Percentiles rank a stretch among this genome's conserved stretches.
These are phyloP conservation scores for Penaeus monodon DNA, from an alignment of 2,888 invertebrate genomes.

Conservation along the genomic window DNA sequence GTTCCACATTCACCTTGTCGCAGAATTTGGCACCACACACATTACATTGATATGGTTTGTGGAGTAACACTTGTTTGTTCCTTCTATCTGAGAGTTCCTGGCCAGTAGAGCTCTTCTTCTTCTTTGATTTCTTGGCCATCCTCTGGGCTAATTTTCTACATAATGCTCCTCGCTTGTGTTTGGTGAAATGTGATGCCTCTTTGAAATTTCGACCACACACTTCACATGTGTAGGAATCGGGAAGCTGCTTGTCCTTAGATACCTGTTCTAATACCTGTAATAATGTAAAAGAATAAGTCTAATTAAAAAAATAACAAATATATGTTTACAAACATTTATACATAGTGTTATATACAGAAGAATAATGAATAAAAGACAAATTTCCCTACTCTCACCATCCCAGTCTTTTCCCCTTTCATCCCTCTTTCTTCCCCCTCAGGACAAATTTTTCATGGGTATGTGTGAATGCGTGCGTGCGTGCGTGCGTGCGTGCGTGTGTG, in stretches of 20 bases:
- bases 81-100: slow-evolving; percentile 17
- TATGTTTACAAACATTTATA: neutral
- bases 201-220: slow-evolving; percentile 59
- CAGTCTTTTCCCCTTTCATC: too few relatives aligned
- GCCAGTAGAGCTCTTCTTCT: slow-evolving; percentile 32
- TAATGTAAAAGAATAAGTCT: neutral
- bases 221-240: slow-evolving; percentile 54
- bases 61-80: slow-evolving; percentile 24
- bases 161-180: slow-evolving; percentile 64
- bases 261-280: slow-evolving; percentile 34
- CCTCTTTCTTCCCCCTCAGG: too few relatives aligned
- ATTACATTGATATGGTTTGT: slow-evolving; percentile 63
- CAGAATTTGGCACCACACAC: slow-evolving; percentile 63
- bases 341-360: too few relatives aligned
- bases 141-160: slow-evolving; percentile 62
- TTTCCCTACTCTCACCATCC: too few relatives aligned
- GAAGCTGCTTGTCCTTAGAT: slow-evolving; percentile 20
- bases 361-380: too few relatives aligned
- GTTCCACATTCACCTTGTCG: slow-evolving; percentile 63
- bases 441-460: too few relatives aligned
- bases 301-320: neutral
- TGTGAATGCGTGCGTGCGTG: too few relatives aligned
- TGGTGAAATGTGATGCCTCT: slow-evolving; percentile 61
- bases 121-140: slow-evolving; percentile 58
- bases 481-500: too few relatives aligned